Evolutionary conservation across 2,888 invertebrate genomes (phyloP).

Genomic region (Psylliodes chrysocephalus): DNA sequence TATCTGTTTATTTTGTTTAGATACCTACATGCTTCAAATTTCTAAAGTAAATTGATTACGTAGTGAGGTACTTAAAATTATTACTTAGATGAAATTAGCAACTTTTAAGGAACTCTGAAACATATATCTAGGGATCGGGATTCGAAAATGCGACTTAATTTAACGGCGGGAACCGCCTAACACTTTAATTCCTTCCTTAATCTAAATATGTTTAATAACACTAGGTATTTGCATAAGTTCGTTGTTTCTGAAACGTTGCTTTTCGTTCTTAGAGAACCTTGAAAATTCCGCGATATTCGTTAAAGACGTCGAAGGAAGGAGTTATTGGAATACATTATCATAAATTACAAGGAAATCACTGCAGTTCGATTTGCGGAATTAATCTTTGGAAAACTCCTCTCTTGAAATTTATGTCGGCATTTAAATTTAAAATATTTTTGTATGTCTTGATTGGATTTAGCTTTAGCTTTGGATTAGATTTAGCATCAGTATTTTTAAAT

Average conservation of each 20-base stretch:
- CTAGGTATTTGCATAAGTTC: conserved; percentile 62
- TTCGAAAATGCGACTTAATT: conserved; percentile 60
- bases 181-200: conserved; percentile 51
- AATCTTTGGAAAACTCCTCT: background rate
- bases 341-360: conserved; percentile 15
- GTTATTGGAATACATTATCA: conserved; percentile 25
- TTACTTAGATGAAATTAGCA: conserved; percentile 1
- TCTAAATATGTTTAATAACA: conserved; percentile 56
- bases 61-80: background rate
- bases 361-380: conserved; percentile 1
- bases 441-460: background rate
- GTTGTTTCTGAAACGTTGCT: conserved; percentile 66
- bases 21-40: too few species aligned
- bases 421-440: conserved; percentile 4
- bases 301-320: conserved; percentile 32
- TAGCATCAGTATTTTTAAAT: background rate
- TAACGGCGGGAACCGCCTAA: conserved; percentile 43
- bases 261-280: conserved; percentile 59
- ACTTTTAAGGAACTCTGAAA: conserved; percentile 32
- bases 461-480: background rate
- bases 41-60: too few species aligned
- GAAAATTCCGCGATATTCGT: conserved; percentile 52
- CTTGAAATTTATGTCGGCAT: background rate
- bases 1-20: too few species aligned
- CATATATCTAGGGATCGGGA: conserved; percentile 53